Conservation (phyloP, 1,140 invertebrate species). For the Aphaenogaster ashmeadi region DNA sequence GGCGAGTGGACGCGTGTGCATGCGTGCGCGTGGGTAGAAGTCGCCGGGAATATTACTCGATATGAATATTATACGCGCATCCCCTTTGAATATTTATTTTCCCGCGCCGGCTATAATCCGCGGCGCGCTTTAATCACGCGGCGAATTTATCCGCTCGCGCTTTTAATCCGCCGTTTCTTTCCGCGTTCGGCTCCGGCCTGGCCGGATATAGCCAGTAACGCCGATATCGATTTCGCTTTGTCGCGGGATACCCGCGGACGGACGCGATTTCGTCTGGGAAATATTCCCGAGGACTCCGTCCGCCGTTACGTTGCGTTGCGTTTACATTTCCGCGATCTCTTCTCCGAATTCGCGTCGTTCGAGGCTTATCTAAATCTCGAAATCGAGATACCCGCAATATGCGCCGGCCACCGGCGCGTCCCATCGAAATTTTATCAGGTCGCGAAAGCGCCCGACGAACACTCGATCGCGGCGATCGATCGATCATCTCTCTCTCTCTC, state of each 20-base stretch:
- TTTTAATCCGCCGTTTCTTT: constrained; percentile 62
- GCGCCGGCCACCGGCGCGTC: background rate
- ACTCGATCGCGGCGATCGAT: constrained; percentile 42
- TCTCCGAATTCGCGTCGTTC: background rate
- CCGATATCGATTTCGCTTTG: constrained; percentile 72
- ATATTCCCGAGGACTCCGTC: constrained; percentile 32
- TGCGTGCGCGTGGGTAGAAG: background rate
- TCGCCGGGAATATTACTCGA: constrained; percentile 20
- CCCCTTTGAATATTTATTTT: constrained; percentile 62
- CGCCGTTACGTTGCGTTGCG: background rate
- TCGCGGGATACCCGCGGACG: constrained; percentile 47
- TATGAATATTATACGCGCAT: constrained; percentile 40
- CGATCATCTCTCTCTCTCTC: constrained; percentile 1
- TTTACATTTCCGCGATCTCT: background rate
- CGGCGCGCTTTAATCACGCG: constrained; percentile 55
- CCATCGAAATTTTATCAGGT: constrained; percentile 56
- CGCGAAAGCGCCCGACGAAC: constrained; percentile 1
- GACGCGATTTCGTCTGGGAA: constrained; percentile 63
- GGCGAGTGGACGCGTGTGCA: background rate
- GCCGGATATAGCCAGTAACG: constrained; percentile 41
- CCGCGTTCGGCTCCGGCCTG: constrained; percentile 44
- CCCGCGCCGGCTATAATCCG: constrained; percentile 44
- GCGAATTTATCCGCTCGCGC: constrained; percentile 53
- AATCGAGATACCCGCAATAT: constrained; percentile 42
- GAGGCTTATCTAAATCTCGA: constrained; percentile 37